Conservation (phyloP, 1,140 invertebrate genomes). For the Drosophila persimilis region DNA sequence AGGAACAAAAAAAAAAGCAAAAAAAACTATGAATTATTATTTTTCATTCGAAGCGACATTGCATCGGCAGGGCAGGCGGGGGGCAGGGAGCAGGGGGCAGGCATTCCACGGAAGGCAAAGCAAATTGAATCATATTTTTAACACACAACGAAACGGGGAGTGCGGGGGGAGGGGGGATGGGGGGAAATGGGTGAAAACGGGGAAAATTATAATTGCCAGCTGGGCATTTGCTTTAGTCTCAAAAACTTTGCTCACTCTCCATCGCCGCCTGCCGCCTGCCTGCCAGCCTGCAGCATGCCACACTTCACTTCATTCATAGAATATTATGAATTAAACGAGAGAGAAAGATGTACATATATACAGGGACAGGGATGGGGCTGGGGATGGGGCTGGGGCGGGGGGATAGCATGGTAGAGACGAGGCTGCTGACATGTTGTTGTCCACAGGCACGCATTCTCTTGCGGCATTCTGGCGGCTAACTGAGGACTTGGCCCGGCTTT, state of each 20-base stretch:
- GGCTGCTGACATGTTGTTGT: slow-evolving; percentile 79
- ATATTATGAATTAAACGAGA: slow-evolving; percentile 52
- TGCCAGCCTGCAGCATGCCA: slow-evolving; percentile 15
- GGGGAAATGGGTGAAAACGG: too few relatives aligned
- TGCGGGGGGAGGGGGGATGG: too few relatives aligned
- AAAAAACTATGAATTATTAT: not conserved
- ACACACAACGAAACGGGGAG: slow-evolving; percentile 55
- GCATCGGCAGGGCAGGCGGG: not conserved
- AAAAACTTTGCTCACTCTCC: slow-evolving; percentile 17
- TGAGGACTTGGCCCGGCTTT: slow-evolving; percentile 36
- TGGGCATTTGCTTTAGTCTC: slow-evolving; percentile 56
- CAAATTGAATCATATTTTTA: slow-evolving; percentile 80
- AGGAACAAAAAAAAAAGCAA: not conserved
- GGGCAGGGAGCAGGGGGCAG: not conserved
- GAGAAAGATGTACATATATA: slow-evolving; percentile 15
- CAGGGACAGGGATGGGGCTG: not conserved
- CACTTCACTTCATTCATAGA: slow-evolving; percentile 70
- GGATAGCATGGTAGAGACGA: slow-evolving; percentile 36
- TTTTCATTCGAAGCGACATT: too few relatives aligned
- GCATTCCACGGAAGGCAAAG: slow-evolving; percentile 36
- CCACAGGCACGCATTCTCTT: slow-evolving; percentile 80
- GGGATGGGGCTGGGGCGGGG: slow-evolving; percentile 6
- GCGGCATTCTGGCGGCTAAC: slow-evolving; percentile 53
- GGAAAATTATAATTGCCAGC: slow-evolving; percentile 78
- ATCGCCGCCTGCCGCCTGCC: not conserved